These are phyloP conservation scores for Mus spicilegus DNA, from an alignment of 2,113 vertebrate species.

Conservation along the genomic window DNA sequence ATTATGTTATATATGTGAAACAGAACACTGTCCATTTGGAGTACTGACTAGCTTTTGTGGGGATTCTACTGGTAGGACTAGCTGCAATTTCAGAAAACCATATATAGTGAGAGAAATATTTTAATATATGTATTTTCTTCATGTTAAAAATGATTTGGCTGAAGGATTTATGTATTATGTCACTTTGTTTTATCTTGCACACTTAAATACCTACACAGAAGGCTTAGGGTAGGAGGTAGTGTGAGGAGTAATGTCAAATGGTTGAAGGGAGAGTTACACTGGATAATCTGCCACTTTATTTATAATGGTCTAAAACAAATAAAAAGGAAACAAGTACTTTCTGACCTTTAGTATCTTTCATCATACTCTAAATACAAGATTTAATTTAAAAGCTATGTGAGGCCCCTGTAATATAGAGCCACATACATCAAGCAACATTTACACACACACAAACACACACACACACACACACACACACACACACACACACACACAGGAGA, in stretches of 20 bases:
- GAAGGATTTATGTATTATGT: not conserved
- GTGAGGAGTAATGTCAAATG: not conserved
- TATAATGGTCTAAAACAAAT: not conserved
- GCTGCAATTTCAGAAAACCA: slow-evolving; percentile 43
- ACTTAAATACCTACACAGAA: not conserved
- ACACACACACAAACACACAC: not conserved
- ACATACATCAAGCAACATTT: not conserved
- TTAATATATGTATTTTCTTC: not conserved
- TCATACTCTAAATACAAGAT: slow-evolving; percentile 26
- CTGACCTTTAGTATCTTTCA: not conserved
- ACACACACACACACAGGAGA: not conserved
- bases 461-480: not conserved
- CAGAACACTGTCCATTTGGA: not conserved
- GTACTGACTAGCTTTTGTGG: not conserved
- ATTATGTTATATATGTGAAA: not conserved
- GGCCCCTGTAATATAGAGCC: not conserved
- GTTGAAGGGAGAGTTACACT: not conserved
- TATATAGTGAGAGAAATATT: not conserved
- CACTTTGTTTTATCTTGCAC: not conserved
- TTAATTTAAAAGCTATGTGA: slow-evolving; percentile 33
- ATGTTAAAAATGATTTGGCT: slow-evolving; percentile 13
- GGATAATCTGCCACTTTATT: not conserved
- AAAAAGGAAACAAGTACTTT: not conserved
- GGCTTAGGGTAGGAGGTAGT: not conserved
- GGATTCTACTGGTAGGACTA: not conserved